These are phyloP conservation scores for Harpagifer antarcticus DNA, from an alignment of 2,797 vertebrate species.

Conservation along the genomic window DNA sequence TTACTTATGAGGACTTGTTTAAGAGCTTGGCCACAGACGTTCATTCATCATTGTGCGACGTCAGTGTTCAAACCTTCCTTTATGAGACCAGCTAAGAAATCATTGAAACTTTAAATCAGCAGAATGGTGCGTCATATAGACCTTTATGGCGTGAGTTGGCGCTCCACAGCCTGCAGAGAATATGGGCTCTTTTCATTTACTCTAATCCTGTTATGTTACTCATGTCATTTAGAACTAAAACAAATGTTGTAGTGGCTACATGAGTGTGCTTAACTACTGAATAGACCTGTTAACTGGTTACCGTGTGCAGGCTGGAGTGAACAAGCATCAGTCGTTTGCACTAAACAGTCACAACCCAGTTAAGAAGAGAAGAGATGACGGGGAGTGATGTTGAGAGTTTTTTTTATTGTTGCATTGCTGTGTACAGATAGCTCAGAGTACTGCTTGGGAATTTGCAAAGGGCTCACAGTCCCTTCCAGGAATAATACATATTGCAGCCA, in stretches of 20 bases:
- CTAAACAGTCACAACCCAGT: constrained; percentile 22
- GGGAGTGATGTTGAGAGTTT: not conserved
- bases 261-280: not conserved
- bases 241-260: not conserved
- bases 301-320: constrained; percentile 3
- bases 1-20: not conserved
- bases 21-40: not conserved
- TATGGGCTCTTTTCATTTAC: constrained; percentile 1
- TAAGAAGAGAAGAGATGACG: constrained; percentile 1
- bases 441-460: constrained; percentile 55
- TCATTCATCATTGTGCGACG: constrained; percentile 8
- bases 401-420: constrained; percentile 47
- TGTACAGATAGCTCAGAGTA: constrained; percentile 32
- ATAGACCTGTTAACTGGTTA: not conserved
- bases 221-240: not conserved
- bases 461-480: constrained; percentile 57
- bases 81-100: constrained; percentile 20
- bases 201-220: not conserved
- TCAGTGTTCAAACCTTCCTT: constrained; percentile 3
- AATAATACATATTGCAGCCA: constrained; percentile 74
- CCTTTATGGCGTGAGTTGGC: constrained; percentile 11
- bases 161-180: not conserved
- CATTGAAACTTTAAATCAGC: constrained; percentile 22
- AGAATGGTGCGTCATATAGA: not conserved
- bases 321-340: constrained; percentile 19